Base-by-base conservation (phyloP, 23 tunicate species). In the Botrylloides violaceus region DNA sequence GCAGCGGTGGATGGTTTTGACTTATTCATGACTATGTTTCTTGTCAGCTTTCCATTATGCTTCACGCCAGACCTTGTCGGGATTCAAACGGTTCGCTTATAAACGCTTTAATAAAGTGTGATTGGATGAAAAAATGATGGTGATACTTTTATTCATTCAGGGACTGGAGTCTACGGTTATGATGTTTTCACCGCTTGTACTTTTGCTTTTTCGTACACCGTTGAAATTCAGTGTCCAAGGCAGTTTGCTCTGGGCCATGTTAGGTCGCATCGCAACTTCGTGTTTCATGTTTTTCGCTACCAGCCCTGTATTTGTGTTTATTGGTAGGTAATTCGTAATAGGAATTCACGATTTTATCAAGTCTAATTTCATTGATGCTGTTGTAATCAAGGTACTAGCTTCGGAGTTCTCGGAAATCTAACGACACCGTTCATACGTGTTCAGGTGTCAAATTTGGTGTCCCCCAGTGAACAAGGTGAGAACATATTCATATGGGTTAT, bases 61-160 rank as follows among this genome's bases (percentile, higher is more conserved):
- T 60, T 60, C 21, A 60, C 65, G 15, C 65, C 65, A 15, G 65
- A 24, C 32, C 27, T 60, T 25, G 31, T 60, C 18, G 65, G 65
- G 21, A 1, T 60, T 0, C 65, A 15, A 43, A 15, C 53, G 15
- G 53, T 43, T 7, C 26, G 70, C 29, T 15, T 7, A 15, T 43
- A 43, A 15, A 7, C n/a, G n/a, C n/a, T n/a, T n/a, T n/a, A n/a
- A n/a, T n/a, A n/a, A n/a, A n/a, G n/a, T n/a, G n/a, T n/a, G n/a
- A n/a, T n/a, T n/a, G n/a, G n/a, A n/a, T n/a, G n/a, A n/a, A n/a
- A n/a, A n/a, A n/a, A n/a, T n/a, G n/a, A n/a, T n/a, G n/a, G n/a
- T n/a, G n/a, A n/a, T n/a, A n/a, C n/a, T n/a, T n/a, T n/a, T n/a
- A n/a, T n/a, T n/a, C n/a, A n/a, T n/a, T n/a, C n/a, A 63, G 70